Base-by-base conservation (phyloP, 2,797 vertebrate genomes). In the Anguilla obscura region DNA sequence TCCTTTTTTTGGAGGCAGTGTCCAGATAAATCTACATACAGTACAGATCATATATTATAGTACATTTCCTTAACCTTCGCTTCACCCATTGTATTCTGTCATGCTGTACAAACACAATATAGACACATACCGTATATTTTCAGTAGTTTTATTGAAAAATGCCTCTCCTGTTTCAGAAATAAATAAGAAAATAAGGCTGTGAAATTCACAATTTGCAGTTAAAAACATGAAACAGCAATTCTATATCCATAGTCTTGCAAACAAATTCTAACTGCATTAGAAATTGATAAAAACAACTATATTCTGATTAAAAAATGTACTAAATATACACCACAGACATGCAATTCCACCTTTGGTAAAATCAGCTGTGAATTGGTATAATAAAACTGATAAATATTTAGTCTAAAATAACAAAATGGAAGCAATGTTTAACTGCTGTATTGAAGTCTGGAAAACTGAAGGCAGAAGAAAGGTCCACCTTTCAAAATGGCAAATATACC, bases 111-210 rank as follows among this genome's bases (percentile, higher is more conserved):
- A 88, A 89, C 50, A 91, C 8, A 87, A 80, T 52, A 83, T n/a
- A 5, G 9, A 91, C 85, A 84, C 69, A 1, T 14, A 0, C 12
- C 48, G 92, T 90, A 93, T 87, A 96, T 98, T 99, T 99, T 99
- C 98, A 99, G 98, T 99, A 99, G 98, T 99, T 99, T 99, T 99
- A 99, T 99, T 99, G 98, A 98, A 99, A 99, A 99, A 99, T 98
- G 98, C 98, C 97, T 99, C 98, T 97, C 98, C 96, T 97, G 96
- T 97, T 98, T 98, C 97, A 98, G 98, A 99, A 99, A 99, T 99
- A 99, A 99, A 99, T 99, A 99, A 96, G 96, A 97, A 98, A 97
- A 98, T 98, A 97, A 98, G 97, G 98, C 97, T 96, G 97, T 98
- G 97, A 97, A 97, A 98, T 98, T 98, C 97, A 98, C 97, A 98